phyloP scores from a whole-genome alignment of 2,113 vertebrate species.

The Nyctereutes procyonoides region DNA sequence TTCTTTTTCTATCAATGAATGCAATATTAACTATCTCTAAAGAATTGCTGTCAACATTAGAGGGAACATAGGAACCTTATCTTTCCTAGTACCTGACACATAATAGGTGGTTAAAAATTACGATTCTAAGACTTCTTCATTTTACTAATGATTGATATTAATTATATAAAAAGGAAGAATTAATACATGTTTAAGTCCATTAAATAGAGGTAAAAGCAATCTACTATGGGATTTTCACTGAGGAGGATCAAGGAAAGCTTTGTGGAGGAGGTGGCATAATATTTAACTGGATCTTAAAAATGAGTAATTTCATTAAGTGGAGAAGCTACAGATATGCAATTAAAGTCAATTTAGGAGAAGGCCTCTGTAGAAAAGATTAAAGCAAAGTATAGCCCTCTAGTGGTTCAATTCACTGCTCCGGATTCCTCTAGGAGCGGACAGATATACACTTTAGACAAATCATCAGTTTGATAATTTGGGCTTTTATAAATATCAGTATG shows the following conservation, averaged over 20 bases:
- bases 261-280: neutral
- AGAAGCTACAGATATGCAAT: neutral
- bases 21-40: neutral
- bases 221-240: neutral
- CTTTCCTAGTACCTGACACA: neutral
- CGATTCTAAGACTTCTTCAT: neutral
- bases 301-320: neutral
- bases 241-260: neutral
- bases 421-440: neutral
- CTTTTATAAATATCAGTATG: neutral
- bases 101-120: neutral
- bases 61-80: neutral
- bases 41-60: constrained; percentile 12
- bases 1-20: neutral
- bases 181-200: neutral
- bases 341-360: neutral
- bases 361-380: neutral
- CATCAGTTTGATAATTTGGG: neutral
- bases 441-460: neutral
- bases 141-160: neutral
- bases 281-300: neutral
- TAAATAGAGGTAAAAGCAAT: neutral
- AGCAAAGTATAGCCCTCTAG: neutral
- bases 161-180: neutral
- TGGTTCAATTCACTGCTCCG: neutral